Conservation (phyloP, 2,888 invertebrate genomes). For the Caenorhabditis sp. region DNA sequence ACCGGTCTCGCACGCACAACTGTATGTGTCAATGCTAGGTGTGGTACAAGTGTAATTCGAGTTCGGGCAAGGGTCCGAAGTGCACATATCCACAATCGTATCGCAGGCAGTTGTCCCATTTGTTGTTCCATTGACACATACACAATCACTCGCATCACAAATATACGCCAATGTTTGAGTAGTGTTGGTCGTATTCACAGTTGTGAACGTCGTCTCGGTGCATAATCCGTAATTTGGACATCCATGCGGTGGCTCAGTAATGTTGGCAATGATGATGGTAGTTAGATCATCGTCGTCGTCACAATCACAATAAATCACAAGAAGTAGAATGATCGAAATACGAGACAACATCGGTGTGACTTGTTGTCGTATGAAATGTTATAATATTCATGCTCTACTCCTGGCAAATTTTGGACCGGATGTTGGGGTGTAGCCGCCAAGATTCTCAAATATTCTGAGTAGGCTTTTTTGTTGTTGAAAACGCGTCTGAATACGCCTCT, state of each 20-base stretch:
- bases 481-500: too few relatives aligned
- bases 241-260: slow-evolving; percentile 16
- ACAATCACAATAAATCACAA: too few relatives aligned
- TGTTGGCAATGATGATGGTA: neutral
- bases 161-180: neutral
- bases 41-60: slow-evolving; percentile 8
- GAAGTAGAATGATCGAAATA: too few relatives aligned
- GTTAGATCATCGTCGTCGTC: too few relatives aligned
- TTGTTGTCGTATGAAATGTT: too few relatives aligned
- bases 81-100: neutral
- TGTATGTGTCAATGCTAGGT: slow-evolving; percentile 14
- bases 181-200: slow-evolving; percentile 7
- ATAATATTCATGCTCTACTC: too few relatives aligned
- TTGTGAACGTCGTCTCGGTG: neutral
- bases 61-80: neutral
- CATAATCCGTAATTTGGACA: slow-evolving; percentile 35
- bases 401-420: too few relatives aligned
- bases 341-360: too few relatives aligned
- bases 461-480: too few relatives aligned
- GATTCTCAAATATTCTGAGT: too few relatives aligned
- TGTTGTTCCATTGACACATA: slow-evolving; percentile 20
- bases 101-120: neutral
- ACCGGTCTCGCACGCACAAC: slow-evolving; percentile 19
- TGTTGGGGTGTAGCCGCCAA: too few relatives aligned
- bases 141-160: slow-evolving; percentile 23